Conservation (phyloP, 2,797 vertebrate genomes). For the Pangasius mekongensis region DNA sequence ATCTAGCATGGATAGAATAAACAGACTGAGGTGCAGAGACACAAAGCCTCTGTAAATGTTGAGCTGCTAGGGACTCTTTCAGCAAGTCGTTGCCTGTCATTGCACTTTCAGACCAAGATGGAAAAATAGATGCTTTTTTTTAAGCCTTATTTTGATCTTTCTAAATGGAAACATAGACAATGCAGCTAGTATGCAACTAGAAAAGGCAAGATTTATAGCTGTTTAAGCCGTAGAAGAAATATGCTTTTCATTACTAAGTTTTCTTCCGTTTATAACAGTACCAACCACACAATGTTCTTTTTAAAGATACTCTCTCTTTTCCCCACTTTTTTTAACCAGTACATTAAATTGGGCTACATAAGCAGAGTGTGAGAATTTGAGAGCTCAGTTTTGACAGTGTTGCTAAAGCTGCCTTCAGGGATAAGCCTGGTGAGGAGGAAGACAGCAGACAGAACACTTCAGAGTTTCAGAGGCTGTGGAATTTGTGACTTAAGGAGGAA, state of each 20-base stretch:
- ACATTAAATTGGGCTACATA: constrained; percentile 56
- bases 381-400: constrained; percentile 65
- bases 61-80: constrained; percentile 37
- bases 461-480: constrained; percentile 70
- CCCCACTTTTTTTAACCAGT: constrained; percentile 37
- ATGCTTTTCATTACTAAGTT: constrained; percentile 17
- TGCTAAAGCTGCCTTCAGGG: constrained; percentile 64
- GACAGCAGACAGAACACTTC: constrained; percentile 66
- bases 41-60: constrained; percentile 8
- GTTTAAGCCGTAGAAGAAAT: constrained; percentile 38
- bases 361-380: constrained; percentile 52
- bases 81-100: constrained; percentile 56
- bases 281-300: background rate
- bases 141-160: constrained; percentile 39
- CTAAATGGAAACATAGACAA: constrained; percentile 53
- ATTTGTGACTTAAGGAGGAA: constrained; percentile 67
- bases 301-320: background rate
- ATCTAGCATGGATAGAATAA: constrained; percentile 9
- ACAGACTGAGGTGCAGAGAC: constrained; percentile 5
- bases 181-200: constrained; percentile 10
- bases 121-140: constrained; percentile 50
- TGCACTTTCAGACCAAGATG: constrained; percentile 51
- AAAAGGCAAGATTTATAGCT: constrained; percentile 40
- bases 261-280: background rate
- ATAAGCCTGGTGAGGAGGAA: constrained; percentile 64